phyloP scores from a whole-genome alignment of 2,113 vertebrate species.

The Cacatua alba region DNA sequence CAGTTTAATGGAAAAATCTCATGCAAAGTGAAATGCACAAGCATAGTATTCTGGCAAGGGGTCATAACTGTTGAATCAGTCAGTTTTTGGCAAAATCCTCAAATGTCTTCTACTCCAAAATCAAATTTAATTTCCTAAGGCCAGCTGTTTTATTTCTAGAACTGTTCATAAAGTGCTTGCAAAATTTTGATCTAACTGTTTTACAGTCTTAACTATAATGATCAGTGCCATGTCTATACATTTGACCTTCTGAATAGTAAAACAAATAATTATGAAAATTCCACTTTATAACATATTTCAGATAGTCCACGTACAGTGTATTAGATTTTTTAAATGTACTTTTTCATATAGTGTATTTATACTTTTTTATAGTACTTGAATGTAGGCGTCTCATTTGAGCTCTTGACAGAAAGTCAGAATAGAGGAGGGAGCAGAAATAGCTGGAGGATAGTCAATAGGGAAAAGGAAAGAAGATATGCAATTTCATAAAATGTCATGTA shows the following conservation, averaged over 20 bases:
- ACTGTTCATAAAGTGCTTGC: background rate
- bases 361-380: background rate
- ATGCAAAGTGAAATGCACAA: background rate
- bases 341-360: background rate
- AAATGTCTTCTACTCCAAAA: background rate
- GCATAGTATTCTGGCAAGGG: background rate
- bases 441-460: conserved; percentile 1
- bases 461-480: conserved; percentile 12
- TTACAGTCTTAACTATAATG: background rate
- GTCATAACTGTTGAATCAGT: background rate
- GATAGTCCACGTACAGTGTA: background rate
- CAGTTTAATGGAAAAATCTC: background rate
- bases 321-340: background rate
- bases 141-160: background rate
- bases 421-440: conserved; percentile 3
- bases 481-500: conserved; percentile 6
- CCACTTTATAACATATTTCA: background rate
- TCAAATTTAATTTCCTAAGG: background rate
- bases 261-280: background rate
- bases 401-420: conserved; percentile 42
- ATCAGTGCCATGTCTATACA: background rate
- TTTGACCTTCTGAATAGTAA: background rate
- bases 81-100: background rate
- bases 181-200: background rate
- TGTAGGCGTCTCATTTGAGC: background rate